These are phyloP conservation scores for Copidosoma aretas DNA, from an alignment of 2,888 invertebrate genomes.

Conservation along the genomic window DNA sequence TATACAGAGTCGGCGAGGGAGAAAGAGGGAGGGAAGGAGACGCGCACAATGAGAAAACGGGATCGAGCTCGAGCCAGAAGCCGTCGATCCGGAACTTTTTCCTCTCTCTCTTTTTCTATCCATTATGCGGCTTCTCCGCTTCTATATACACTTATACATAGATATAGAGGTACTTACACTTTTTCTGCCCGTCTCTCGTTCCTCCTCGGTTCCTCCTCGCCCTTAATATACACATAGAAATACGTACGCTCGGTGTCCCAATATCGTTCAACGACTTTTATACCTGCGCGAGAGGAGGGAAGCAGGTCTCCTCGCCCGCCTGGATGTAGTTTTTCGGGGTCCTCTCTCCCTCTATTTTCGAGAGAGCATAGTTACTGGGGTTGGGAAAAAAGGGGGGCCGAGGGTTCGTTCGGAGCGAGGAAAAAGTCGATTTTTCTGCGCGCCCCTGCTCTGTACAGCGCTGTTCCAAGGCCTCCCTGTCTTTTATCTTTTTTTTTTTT, in stretches of 20 bases:
- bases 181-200: background rate
- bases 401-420: slow-evolving; percentile 41
- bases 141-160: slow-evolving; percentile 18
- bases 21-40: background rate
- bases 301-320: slow-evolving; percentile 12
- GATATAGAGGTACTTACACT: background rate
- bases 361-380: slow-evolving; percentile 4
- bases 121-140: slow-evolving; percentile 8
- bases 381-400: slow-evolving; percentile 27
- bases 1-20: background rate
- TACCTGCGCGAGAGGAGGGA: slow-evolving; percentile 52
- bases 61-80: slow-evolving; percentile 31
- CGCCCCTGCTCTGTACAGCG: background rate
- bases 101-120: background rate
- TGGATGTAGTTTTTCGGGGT: background rate
- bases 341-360: background rate
- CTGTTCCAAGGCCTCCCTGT: too few relatives aligned
- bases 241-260: slow-evolving; percentile 31
- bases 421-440: slow-evolving; percentile 37
- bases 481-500: background rate
- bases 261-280: slow-evolving; percentile 58
- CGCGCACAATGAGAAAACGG: slow-evolving; percentile 10
- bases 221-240: too few relatives aligned
- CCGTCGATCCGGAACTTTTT: slow-evolving; percentile 33
- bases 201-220: slow-evolving; percentile 7